These are phyloP conservation scores for Amphilophus citrinellus DNA, from an alignment of 2,113 vertebrate genomes.

Conservation along the genomic window DNA sequence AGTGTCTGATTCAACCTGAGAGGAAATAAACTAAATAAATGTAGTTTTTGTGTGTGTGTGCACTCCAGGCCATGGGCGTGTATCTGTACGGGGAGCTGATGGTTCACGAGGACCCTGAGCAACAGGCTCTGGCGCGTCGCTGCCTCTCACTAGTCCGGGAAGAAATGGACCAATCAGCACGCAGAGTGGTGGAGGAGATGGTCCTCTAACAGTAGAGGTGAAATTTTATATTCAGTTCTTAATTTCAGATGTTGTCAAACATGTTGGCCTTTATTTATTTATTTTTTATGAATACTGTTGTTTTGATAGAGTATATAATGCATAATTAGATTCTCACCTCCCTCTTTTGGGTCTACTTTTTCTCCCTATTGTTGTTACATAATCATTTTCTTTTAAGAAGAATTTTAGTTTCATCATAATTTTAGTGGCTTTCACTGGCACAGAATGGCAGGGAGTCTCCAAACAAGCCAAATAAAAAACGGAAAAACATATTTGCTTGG, in stretches of 20 bases:
- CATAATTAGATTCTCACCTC: not conserved
- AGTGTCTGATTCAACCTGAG: not conserved
- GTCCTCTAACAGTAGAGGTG: constrained; percentile 86
- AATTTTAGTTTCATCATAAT: not conserved
- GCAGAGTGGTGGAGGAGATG: constrained; percentile 93
- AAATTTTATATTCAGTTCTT: constrained; percentile 19
- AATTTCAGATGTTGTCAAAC: not conserved
- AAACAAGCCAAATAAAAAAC: constrained; percentile 7
- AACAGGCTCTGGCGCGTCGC: constrained; percentile 88
- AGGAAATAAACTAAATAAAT: not conserved
- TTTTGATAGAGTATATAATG: not conserved
- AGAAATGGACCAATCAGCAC: constrained; percentile 89
- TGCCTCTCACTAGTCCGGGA: constrained; percentile 86
- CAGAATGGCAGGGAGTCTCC: not conserved
- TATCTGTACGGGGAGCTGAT: constrained; percentile 98
- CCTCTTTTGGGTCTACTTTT: not conserved
- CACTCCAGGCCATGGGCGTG: constrained; percentile 92
- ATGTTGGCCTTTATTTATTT: not conserved
- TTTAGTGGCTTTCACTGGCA: constrained; percentile 1
- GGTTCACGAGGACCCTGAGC: constrained; percentile 89
- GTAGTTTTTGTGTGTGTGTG: not conserved
- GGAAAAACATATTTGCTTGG: constrained; percentile 1
- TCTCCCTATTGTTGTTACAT: not conserved
- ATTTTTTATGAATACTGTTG: not conserved
- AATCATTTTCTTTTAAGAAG: not conserved